Conservation (phyloP, 2,797 vertebrate species). For the Sebastes iracundus region DNA sequence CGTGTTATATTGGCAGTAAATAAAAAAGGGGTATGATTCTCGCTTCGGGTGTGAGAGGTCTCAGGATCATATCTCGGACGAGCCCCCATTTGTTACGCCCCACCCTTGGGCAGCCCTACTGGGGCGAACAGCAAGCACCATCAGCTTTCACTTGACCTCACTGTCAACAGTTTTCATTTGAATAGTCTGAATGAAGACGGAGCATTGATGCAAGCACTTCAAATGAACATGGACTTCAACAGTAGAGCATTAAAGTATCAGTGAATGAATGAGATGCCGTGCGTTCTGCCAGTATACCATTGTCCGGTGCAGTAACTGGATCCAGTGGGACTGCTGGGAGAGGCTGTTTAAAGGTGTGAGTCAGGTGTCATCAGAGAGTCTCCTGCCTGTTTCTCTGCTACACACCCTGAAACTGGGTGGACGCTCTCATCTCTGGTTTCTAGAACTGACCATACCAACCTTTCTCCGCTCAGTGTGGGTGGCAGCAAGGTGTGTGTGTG, state of each 20-base stretch:
- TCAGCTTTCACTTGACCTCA: no score
- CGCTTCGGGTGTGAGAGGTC: no score
- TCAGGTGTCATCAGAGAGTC: slow-evolving; percentile 8
- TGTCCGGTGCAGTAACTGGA: slow-evolving; percentile 6
- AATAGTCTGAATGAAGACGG: not conserved
- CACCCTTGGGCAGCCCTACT: no score
- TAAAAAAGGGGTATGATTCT: slow-evolving; percentile 45
- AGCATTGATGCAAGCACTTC: not conserved
- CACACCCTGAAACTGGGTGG: slow-evolving; percentile 14
- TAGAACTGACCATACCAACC: not conserved
- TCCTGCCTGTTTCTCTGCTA: not conserved
- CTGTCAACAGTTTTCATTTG: no score
- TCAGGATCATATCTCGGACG: no score
- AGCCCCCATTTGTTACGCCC: no score
- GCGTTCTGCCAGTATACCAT: not conserved
- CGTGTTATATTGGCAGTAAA: slow-evolving; percentile 70
- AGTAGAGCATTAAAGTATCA: not conserved
- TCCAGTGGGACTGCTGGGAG: not conserved
- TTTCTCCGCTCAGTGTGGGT: not conserved
- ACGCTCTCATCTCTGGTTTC: slow-evolving; percentile 14
- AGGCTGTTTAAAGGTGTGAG: not conserved
- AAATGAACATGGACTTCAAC: not conserved
- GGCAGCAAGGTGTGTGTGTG: not conserved
- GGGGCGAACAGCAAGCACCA: no score
- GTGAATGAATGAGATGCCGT: not conserved